Evolutionary conservation across 1,140 invertebrate species (phyloP).

Genomic region (Aphis gossypii): DNA sequence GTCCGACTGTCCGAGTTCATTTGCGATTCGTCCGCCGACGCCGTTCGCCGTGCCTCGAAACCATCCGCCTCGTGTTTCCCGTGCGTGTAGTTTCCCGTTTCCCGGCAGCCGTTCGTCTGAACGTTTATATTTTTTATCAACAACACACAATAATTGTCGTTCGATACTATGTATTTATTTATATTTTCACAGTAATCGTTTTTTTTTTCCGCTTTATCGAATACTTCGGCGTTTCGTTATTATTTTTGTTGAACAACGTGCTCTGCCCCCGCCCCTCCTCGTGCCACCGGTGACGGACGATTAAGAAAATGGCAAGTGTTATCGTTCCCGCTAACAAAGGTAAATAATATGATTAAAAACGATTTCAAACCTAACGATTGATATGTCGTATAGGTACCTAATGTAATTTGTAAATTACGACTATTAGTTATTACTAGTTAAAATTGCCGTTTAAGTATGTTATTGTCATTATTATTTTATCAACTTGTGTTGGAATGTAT

Average conservation of each 20-base stretch:
- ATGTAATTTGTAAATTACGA: no score
- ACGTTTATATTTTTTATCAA: no score
- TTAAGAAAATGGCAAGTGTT: constrained; percentile 9
- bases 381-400: neutral
- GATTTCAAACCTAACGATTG: neutral
- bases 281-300: neutral
- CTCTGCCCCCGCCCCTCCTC: fast-evolving
- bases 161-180: no score
- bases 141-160: no score
- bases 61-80: neutral
- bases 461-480: no score
- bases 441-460: no score
- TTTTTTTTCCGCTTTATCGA: neutral
- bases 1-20: neutral
- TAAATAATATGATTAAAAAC: neutral
- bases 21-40: neutral
- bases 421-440: no score
- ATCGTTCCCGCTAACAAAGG: constrained; percentile 49
- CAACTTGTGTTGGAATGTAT: no score
- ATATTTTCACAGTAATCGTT: neutral
- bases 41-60: neutral
- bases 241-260: neutral
- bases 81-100: neutral
- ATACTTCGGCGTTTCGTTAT: neutral
- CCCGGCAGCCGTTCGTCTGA: no score